A percentile compares a stretch with the other conserved stretches of the same genome.
Conservation (phyloP, 2,113 vertebrate species). For the Larimichthys polyactis region DNA sequence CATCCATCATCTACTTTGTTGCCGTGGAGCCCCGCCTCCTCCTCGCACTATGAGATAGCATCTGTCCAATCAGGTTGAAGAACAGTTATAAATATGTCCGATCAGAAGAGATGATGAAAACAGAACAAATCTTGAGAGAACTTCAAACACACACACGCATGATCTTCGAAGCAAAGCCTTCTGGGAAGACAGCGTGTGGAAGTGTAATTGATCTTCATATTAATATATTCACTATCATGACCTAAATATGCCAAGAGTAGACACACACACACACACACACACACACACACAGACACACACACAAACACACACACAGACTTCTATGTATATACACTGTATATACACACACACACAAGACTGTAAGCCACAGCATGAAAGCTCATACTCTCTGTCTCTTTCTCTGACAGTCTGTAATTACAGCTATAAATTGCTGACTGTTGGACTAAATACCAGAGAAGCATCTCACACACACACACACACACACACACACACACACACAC, state of each 20-base stretch:
- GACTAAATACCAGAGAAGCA: constrained; percentile 55
- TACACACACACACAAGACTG: constrained; percentile 28
- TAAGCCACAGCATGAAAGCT: constrained; percentile 60
- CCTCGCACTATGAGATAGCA: background rate
- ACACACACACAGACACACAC: constrained; percentile 2
- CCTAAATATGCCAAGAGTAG: constrained; percentile 52
- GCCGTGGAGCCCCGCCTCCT: background rate
- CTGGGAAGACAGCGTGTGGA: background rate
- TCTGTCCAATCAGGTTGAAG: background rate
- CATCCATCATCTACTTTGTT: too few relatives aligned
- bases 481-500: constrained; percentile 22
- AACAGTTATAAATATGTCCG: background rate
- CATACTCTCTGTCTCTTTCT: constrained; percentile 52
- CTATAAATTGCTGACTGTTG: constrained; percentile 70
- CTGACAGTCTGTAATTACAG: constrained; percentile 72
- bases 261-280: constrained; percentile 3
- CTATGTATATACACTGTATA: background rate
- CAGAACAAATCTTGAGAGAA: constrained; percentile 17
- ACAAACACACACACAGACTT: background rate
- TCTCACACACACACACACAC: constrained; percentile 14
- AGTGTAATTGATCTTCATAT: constrained; percentile 45
- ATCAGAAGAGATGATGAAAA: background rate
- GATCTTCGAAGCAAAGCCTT: constrained; percentile 5
- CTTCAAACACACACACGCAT: background rate
- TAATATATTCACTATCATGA: constrained; percentile 60